A percentile compares a stretch with the other conserved stretches of the same genome.
Conservation (phyloP, 1,140 invertebrate species). For the Scaptomyza graminum region DNA sequence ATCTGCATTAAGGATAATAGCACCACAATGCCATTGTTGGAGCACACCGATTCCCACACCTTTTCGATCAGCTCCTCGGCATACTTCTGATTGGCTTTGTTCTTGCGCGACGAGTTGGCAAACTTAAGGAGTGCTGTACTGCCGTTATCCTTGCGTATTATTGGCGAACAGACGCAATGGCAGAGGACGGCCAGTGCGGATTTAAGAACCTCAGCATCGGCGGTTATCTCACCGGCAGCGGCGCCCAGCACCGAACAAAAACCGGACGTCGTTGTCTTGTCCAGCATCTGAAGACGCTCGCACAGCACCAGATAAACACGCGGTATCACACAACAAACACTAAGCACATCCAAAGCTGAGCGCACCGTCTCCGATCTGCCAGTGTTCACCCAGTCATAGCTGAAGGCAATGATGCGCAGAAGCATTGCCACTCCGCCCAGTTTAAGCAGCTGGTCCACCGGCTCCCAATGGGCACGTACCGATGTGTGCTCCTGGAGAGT, state of each 20-base stretch:
- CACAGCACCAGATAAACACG: conserved; percentile 92
- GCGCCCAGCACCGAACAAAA: conserved; percentile 91
- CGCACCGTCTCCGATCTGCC: conserved; percentile 94
- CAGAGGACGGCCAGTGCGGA: conserved; percentile 94
- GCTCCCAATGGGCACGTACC: conserved; percentile 91
- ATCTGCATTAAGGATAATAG: conserved; percentile 92
- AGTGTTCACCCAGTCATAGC: conserved; percentile 96
- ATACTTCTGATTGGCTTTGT: conserved; percentile 88
- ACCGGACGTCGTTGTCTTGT: conserved; percentile 88
- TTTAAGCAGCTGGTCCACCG: conserved; percentile 93
- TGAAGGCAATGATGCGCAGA: conserved; percentile 93
- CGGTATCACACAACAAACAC: conserved; percentile 95
- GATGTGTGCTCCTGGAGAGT: conserved; percentile 91
- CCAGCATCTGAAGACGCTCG: conserved; percentile 90
- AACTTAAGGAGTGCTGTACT: conserved; percentile 84
- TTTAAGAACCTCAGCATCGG: conserved; percentile 95
- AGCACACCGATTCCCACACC: conserved; percentile 96
- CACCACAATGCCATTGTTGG: conserved; percentile 98
- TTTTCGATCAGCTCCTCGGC: conserved; percentile 94
- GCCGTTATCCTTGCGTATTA: conserved; percentile 87
- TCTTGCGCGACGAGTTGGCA: conserved; percentile 88
- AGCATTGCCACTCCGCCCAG: conserved; percentile 93
- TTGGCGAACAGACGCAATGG: conserved; percentile 96
- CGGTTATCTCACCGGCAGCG: conserved; percentile 94
- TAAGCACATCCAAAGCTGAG: conserved; percentile 94